These are phyloP conservation scores for Equus quagga DNA, from an alignment of 2,113 vertebrate genomes.

Conservation along the genomic window DNA sequence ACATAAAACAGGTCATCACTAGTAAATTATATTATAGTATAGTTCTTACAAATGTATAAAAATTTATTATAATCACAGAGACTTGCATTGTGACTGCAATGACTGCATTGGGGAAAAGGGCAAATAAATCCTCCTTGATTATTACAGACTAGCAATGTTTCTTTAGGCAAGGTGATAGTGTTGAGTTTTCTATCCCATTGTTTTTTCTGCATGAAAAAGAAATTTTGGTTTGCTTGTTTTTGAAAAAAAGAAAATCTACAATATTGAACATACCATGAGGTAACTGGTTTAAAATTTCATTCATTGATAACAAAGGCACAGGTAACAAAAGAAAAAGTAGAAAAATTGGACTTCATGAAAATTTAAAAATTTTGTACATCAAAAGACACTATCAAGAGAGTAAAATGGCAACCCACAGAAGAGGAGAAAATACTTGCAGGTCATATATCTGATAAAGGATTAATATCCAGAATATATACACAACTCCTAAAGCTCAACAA, in stretches of 20 bases:
- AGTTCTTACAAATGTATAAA: constrained; percentile 75
- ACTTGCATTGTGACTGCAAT: constrained; percentile 38
- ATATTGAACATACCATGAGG: background rate
- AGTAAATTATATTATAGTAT: constrained; percentile 68
- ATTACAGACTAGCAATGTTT: constrained; percentile 75
- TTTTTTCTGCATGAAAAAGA: background rate
- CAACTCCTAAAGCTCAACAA: constrained; percentile 35
- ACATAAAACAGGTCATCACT: constrained; percentile 65
- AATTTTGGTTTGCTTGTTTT: constrained; percentile 56
- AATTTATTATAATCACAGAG: constrained; percentile 76
- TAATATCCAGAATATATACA: background rate
- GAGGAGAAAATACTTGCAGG: background rate
- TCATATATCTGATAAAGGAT: constrained; percentile 14
- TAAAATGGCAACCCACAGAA: background rate
- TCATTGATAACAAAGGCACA: background rate
- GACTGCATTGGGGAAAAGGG: constrained; percentile 67
- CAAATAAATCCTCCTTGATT: constrained; percentile 83
- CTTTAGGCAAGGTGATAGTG: constrained; percentile 70
- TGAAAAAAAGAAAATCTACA: background rate
- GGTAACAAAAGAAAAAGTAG: background rate
- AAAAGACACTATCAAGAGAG: background rate
- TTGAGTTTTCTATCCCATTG: constrained; percentile 69
- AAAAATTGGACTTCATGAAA: background rate
- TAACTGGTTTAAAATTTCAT: constrained; percentile 23
- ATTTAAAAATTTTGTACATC: background rate